Base-by-base conservation (phyloP, 2,113 vertebrate species). In the Catharus bicknelli region DNA sequence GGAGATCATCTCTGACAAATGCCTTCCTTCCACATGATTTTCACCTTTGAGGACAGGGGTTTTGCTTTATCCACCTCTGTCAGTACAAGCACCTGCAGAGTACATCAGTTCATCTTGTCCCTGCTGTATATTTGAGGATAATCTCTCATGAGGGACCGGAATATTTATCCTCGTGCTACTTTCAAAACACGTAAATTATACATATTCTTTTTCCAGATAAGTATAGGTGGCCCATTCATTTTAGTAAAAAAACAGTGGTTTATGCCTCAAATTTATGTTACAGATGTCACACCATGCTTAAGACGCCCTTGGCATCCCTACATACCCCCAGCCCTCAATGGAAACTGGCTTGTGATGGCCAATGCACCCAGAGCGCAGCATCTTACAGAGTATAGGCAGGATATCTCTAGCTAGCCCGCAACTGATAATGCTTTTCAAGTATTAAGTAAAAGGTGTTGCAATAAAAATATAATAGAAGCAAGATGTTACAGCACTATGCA, bases 301-400 rank as follows among this genome's bases (percentile, higher is more conserved):
- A 38, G 45, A 38, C 10, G 22, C 26, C 32, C 26, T 68, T 32
- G 53, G 27, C 17, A 57, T 57, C 69, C 30, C 43, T 8, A 16
- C 27, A 23, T 19, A 3, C 15, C 47, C n/a, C 9, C 38, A 61
- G 25, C 2, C 8, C 30, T 13, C 58, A 22, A 77, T 27, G n/a
- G 32, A 61, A 77, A 38, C 11, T 45, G 54, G 32, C 27, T 53
- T 45, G 63, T 38, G 14, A 11, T 38, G 22, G 27, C 54, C 22
- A 86, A 10, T 19, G 32, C 11, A 32, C 29, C 27, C 3, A 0
- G 18, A 63, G 57, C 1, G 0, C 1, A 3, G 18, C 16, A 29
- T 30, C 29, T 62, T 40, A n/a, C 38, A 27, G 17, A 9, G 3
- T 12, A 17, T 2, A 2, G 32, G n/a, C 13, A n/a, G 55, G 23